A percentile compares a stretch with the other conserved stretches of the same genome.
Evolutionary conservation across 2,888 invertebrate genomes (phyloP).

Genomic region (Sphecodes monilicornis): DNA sequence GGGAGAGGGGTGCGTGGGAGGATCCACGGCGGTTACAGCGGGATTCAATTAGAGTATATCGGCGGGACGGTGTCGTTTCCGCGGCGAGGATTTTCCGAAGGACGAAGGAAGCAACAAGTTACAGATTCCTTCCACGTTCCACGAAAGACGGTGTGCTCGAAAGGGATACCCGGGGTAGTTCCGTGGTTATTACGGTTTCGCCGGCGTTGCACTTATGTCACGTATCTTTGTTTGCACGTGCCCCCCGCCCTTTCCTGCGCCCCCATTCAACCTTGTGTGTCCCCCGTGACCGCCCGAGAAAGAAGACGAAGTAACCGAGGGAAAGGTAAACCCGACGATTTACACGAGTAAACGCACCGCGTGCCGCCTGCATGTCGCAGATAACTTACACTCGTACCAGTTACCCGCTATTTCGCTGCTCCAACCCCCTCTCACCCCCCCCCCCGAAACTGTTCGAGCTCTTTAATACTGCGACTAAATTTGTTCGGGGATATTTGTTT

Average conservation of each 20-base stretch:
- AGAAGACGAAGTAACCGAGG: constrained; percentile 47
- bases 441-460: background rate
- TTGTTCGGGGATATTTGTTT: constrained; percentile 18
- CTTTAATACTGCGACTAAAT: constrained; percentile 17
- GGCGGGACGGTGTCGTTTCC: constrained; percentile 3
- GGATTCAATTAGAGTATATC: constrained; percentile 12
- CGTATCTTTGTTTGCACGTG: constrained; percentile 57
- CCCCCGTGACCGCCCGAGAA: constrained; percentile 26
- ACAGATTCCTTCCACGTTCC: constrained; percentile 19
- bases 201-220: constrained; percentile 47
- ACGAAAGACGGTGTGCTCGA: background rate
- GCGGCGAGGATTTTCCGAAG: constrained; percentile 14
- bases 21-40: background rate
- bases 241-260: constrained; percentile 10
- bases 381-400: constrained; percentile 66
- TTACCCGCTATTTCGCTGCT: constrained; percentile 18
- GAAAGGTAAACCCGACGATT: constrained; percentile 69
- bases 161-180: background rate
- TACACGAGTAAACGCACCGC: constrained; percentile 67
- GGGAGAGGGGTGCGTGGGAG: background rate
- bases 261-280: background rate
- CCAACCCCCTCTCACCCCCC: background rate
- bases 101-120: constrained; percentile 45
- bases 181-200: constrained; percentile 40
- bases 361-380: constrained; percentile 65